Evolutionary conservation across 2,113 vertebrate genomes (phyloP).

Genomic region (Mirounga angustirostris): DNA sequence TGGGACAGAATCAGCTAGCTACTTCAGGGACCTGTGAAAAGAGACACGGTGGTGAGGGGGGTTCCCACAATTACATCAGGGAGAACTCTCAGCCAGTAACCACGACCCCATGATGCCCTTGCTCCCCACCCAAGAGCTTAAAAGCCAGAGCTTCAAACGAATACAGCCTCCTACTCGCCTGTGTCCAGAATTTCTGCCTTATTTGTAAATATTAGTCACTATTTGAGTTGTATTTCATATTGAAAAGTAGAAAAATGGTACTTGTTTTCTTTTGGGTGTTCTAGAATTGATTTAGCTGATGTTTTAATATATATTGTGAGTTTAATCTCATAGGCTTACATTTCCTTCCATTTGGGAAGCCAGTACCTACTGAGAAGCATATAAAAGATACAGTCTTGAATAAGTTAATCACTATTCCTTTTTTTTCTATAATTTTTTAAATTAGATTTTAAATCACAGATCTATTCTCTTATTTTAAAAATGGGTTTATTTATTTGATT

Average conservation of each 20-base stretch:
- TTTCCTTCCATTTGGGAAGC: conserved; percentile 7
- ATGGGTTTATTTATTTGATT: background rate
- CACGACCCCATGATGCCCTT: background rate
- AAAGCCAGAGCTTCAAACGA: background rate
- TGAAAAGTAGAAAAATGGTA: background rate
- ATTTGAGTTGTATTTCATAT: background rate
- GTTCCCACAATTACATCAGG: background rate
- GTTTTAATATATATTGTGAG: background rate
- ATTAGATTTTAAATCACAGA: background rate
- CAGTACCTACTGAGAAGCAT: background rate
- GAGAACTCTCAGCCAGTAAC: background rate
- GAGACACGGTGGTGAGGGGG: no score
- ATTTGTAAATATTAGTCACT: background rate
- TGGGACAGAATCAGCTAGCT: background rate
- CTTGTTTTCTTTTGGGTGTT: background rate
- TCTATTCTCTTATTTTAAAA: background rate
- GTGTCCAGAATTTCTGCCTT: background rate
- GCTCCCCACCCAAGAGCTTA: background rate
- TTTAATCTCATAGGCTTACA: background rate
- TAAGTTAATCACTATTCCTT: background rate
- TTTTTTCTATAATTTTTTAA: background rate
- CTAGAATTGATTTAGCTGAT: conserved; percentile 23
- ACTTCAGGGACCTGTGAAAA: background rate
- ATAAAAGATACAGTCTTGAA: background rate
- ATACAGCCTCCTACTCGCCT: background rate